Base-by-base conservation (phyloP, 2,888 invertebrate genomes). In the Villa cingulata region DNA sequence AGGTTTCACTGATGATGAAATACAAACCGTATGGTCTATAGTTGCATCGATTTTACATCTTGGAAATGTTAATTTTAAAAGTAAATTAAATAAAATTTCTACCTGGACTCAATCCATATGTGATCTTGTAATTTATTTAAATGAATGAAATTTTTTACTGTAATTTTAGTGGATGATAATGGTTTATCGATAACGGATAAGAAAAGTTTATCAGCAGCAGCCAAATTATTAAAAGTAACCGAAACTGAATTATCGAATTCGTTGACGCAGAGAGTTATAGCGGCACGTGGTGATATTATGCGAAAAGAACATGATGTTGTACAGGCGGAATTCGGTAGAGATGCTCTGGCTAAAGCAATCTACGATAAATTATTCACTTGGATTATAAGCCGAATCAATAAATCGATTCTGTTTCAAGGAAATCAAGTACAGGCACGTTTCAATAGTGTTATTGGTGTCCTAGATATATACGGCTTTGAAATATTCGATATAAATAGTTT, bases 401-500 rank as follows among this genome's bases (percentile, higher is more conserved):
- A 83, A 52, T 89, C 89, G 2, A 92, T 97, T 54, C 82, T 87
- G 43, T 84, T 85, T 9, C 82, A 84, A 18, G 70, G 69, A 10
- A 74, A 63, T 45, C 48, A 51, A 29, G 65, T 63, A 37, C 66
- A 65, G 37, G 63, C 62, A 47, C 71, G 70, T 55, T 56, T 49
- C 27, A 54, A 57, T 40, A 62, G 65, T 0, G 70, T 70, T 2
- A 70, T 70, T 48, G 96, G 96, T 12, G 96, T 97, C 6, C 73
- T 98, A 43, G 97, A 98, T 64, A 98, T 98, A 62, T 98, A 97
- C 67, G 97, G 97, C 18, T 98, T 97, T 70, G 97, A 98, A 74
- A 94, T 97, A 56, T 95, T 98, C 68, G 94, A 95, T 57, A 79
- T 79, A 27, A 97, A 97, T 70, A 92, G 91, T 72, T 95, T 97